Evolutionary conservation across 2,888 invertebrate genomes (phyloP).

Genomic region (Subacronicta megacephala): DNA sequence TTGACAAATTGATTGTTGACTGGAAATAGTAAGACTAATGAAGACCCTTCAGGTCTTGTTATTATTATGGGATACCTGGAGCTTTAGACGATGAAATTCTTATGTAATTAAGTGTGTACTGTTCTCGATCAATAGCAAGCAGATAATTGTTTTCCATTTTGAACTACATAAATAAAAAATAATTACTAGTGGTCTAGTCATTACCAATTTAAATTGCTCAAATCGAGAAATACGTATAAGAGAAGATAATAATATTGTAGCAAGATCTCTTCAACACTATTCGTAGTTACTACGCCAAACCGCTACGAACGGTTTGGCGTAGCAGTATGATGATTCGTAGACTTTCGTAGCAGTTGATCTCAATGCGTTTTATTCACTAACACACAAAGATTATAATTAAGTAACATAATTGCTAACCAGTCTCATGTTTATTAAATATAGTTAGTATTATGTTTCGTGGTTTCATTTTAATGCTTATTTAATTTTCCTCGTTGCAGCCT

Average conservation of each 20-base stretch:
- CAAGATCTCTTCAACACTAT: background rate
- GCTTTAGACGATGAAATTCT: too few species aligned
- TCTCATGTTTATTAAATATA: too few species aligned
- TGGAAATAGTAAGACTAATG: constrained; percentile 39
- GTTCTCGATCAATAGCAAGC: background rate
- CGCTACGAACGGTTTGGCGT: constrained; percentile 16
- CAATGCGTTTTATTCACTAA: too few species aligned
- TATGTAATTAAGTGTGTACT: background rate
- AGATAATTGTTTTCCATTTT: background rate
- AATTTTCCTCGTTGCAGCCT: too few species aligned
- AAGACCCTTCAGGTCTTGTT: constrained; percentile 4
- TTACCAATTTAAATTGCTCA: background rate
- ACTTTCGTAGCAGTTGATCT: constrained; percentile 2
- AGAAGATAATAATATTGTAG: too few species aligned
- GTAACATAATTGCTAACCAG: too few species aligned
- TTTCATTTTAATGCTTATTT: too few species aligned
- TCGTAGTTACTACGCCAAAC: too few species aligned
- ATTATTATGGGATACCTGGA: background rate
- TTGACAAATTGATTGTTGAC: constrained; percentile 84
- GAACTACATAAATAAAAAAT: background rate
- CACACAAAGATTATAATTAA: too few species aligned
- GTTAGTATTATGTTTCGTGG: too few species aligned
- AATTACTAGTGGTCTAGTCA: too few species aligned
- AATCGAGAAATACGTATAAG: too few species aligned
- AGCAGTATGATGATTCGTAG: constrained; percentile 1